These are phyloP conservation scores for Distichodus sexfasciatus DNA, from an alignment of 2,797 vertebrate genomes.

Conservation along the genomic window DNA sequence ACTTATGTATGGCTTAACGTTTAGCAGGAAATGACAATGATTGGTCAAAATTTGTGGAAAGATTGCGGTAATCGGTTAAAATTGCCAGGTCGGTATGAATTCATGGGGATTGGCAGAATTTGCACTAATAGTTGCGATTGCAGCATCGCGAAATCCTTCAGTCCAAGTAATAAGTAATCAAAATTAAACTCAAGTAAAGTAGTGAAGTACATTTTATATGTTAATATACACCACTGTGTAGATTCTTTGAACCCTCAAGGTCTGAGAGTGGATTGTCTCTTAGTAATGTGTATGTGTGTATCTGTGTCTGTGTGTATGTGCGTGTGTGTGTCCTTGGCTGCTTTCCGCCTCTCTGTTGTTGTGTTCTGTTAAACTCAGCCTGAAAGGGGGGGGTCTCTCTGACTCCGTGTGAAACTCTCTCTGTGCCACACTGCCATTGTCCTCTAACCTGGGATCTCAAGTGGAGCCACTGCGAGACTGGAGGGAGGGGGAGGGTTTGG, in stretches of 20 bases:
- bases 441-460: constrained; percentile 35
- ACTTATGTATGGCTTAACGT: too few relatives aligned
- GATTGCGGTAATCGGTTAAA: too few relatives aligned
- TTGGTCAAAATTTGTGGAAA: too few relatives aligned
- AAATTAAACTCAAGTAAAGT: too few relatives aligned
- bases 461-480: constrained; percentile 8
- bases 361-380: constrained; percentile 48
- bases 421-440: constrained; percentile 37
- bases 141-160: too few relatives aligned
- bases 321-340: constrained; percentile 26
- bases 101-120: too few relatives aligned
- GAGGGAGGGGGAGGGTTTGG: neutral
- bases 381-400: constrained; percentile 35
- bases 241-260: neutral
- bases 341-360: constrained; percentile 13
- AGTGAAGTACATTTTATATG: too few relatives aligned
- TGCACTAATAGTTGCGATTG: too few relatives aligned
- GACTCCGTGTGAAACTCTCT: constrained; percentile 53
- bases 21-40: too few relatives aligned
- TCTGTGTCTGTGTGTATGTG: constrained; percentile 9
- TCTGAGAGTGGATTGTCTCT: neutral
- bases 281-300: neutral
- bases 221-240: too few relatives aligned
- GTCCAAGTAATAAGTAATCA: too few relatives aligned
- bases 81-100: too few relatives aligned